Percentiles rank a stretch among this genome's conserved stretches.
Conservation (phyloP, 2,797 vertebrate species). For the Calcarius lapponicus region DNA sequence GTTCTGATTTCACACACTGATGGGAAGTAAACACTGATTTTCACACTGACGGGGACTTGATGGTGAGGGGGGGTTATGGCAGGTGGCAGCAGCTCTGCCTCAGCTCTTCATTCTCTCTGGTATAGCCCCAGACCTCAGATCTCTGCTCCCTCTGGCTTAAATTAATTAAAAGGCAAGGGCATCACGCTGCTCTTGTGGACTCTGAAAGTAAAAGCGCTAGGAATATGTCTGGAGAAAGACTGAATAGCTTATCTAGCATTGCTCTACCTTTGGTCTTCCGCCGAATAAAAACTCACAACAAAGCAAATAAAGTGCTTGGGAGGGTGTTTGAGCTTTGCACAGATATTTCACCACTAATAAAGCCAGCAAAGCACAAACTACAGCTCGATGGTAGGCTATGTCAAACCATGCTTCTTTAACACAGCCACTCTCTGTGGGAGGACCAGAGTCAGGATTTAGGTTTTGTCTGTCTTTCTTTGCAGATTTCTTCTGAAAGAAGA, state of each 20-base stretch:
- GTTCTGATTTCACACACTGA: not conserved
- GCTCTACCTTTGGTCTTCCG: not conserved
- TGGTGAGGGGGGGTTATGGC: not conserved
- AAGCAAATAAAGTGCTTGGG: not conserved
- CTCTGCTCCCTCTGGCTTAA: not conserved
- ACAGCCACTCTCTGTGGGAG: not conserved
- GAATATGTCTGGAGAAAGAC: not conserved
- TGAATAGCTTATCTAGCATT: not conserved
- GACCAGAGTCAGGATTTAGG: not conserved
- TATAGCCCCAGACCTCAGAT: not conserved
- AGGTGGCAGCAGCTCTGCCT: not conserved
- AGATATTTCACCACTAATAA: not conserved
- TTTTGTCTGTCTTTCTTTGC: not conserved
- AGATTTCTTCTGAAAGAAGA: not conserved
- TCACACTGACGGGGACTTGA: not conserved
- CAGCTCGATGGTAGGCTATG: not conserved
- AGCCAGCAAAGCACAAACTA: not conserved
- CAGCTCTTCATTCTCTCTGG: not conserved
- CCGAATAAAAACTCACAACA: not conserved
- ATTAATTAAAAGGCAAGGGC: constrained; percentile 20
- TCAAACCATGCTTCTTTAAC: not conserved
- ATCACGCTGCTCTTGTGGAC: not conserved
- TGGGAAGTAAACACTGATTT: not conserved
- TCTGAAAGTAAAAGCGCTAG: not conserved
- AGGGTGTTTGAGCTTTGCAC: not conserved